These are phyloP conservation scores for Oreohelix idahoensis DNA, from an alignment of 1,140 invertebrate genomes.

Conservation along the genomic window DNA sequence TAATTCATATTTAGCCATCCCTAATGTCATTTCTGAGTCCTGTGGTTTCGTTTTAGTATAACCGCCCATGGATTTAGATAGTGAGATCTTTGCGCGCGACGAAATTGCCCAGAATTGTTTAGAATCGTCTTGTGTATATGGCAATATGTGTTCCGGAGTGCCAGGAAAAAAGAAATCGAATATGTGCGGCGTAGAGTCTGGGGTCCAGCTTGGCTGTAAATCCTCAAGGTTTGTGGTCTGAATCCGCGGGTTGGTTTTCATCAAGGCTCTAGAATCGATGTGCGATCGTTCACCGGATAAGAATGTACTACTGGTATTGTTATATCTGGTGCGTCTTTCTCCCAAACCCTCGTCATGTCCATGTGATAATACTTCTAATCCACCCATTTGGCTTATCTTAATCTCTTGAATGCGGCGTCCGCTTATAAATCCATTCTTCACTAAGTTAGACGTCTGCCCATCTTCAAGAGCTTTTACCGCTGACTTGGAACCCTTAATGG, in stretches of 20 bases:
- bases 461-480: not conserved
- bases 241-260: not conserved
- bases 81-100: not conserved
- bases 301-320: not conserved
- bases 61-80: not conserved
- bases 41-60: conserved; percentile 17
- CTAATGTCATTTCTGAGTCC: not conserved
- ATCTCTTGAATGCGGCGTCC: conserved; percentile 28
- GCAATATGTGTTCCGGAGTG: not conserved
- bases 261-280: not conserved
- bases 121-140: not conserved
- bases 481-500: not conserved
- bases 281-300: not conserved
- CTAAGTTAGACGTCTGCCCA: not conserved
- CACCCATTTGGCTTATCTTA: conserved; percentile 1
- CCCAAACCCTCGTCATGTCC: not conserved
- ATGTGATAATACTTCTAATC: not conserved
- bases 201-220: conserved; percentile 5
- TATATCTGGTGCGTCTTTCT: not conserved
- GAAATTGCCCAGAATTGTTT: not conserved
- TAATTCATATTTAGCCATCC: not conserved
- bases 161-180: too few relatives aligned
- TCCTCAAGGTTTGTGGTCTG: not conserved
- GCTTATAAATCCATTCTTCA: conserved; percentile 21
- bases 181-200: not conserved